Percentiles rank a stretch among this genome's conserved stretches.
phyloP scores from a whole-genome alignment of 2,797 vertebrate species.

The Sebastes itinus region DNA sequence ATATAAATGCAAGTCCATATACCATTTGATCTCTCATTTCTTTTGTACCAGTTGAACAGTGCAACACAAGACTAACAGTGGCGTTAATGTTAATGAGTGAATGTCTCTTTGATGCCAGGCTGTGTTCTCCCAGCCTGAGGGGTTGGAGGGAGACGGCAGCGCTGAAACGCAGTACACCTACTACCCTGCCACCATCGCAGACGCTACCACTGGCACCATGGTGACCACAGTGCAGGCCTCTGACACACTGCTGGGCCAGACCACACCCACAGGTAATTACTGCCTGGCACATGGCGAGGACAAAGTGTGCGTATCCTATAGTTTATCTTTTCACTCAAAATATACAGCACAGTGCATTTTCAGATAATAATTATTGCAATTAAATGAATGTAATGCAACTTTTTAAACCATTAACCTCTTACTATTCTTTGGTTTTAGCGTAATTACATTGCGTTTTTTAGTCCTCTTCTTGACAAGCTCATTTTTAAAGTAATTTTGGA shows the following conservation, averaged over 20 bases:
- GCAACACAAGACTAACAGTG: neutral
- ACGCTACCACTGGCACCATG: conserved; percentile 82
- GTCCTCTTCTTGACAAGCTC: too few species aligned
- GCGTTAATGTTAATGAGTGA: neutral
- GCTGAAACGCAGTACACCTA: conserved; percentile 93
- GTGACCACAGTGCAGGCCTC: conserved; percentile 91
- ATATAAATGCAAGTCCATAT: too few species aligned
- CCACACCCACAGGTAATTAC: conserved; percentile 82
- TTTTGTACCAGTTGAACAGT: neutral
- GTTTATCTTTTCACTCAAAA: neutral
- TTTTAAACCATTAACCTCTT: neutral
- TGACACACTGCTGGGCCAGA: conserved; percentile 89
- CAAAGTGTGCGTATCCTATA: neutral
- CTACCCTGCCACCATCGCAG: conserved; percentile 88
- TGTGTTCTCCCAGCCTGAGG: conserved; percentile 83
- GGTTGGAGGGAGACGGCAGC: conserved; percentile 76
- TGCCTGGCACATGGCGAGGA: too few species aligned
- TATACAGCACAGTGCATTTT: neutral
- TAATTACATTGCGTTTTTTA: too few species aligned
- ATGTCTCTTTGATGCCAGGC: conserved; percentile 63
- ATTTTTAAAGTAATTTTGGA: neutral
- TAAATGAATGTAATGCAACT: neutral
- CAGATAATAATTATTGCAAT: neutral
- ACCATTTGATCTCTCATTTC: neutral
- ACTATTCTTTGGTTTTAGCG: too few species aligned